These are phyloP conservation scores for Sebastes fasciatus DNA, from an alignment of 2,113 vertebrate genomes.

Conservation along the genomic window DNA sequence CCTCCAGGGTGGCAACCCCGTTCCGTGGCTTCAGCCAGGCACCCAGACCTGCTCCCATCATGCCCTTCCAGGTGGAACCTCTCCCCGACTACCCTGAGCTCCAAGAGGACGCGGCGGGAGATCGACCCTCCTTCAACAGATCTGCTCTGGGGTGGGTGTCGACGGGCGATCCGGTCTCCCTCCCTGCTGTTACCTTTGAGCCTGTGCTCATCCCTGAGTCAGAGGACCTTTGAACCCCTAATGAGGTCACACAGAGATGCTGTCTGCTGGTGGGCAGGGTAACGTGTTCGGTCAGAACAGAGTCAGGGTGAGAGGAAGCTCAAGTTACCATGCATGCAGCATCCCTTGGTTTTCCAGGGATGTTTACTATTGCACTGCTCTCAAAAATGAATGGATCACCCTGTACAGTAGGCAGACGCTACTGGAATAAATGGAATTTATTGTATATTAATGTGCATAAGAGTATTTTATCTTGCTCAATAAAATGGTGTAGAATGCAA, in stretches of 20 bases:
- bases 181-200: slow-evolving; percentile 80
- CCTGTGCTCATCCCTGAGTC: slow-evolving; percentile 88
- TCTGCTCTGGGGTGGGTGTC: slow-evolving; percentile 91
- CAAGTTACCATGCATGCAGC: slow-evolving; percentile 15
- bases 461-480: slow-evolving; percentile 54
- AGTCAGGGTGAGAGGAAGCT: slow-evolving; percentile 35
- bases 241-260: slow-evolving; percentile 49
- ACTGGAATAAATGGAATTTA: slow-evolving; percentile 32
- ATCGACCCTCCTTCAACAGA: slow-evolving; percentile 94
- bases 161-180: slow-evolving; percentile 79
- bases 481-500: slow-evolving; percentile 58
- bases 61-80: slow-evolving; percentile 85
- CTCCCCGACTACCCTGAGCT: slow-evolving; percentile 85
- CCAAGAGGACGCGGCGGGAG: slow-evolving; percentile 77
- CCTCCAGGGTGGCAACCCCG: slow-evolving; percentile 92
- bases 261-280: slow-evolving; percentile 35
- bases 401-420: slow-evolving; percentile 10
- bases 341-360: slow-evolving; percentile 21
- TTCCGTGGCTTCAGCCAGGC: slow-evolving; percentile 94
- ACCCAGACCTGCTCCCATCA: slow-evolving; percentile 86
- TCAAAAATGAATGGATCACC: slow-evolving; percentile 3
- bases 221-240: slow-evolving; percentile 90
- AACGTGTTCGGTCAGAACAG: slow-evolving; percentile 17
- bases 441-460: slow-evolving; percentile 70
- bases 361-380: slow-evolving; percentile 26